Evolutionary conservation across 2,113 vertebrate species (phyloP).

Genomic region (Lepisosteus oculatus): DNA sequence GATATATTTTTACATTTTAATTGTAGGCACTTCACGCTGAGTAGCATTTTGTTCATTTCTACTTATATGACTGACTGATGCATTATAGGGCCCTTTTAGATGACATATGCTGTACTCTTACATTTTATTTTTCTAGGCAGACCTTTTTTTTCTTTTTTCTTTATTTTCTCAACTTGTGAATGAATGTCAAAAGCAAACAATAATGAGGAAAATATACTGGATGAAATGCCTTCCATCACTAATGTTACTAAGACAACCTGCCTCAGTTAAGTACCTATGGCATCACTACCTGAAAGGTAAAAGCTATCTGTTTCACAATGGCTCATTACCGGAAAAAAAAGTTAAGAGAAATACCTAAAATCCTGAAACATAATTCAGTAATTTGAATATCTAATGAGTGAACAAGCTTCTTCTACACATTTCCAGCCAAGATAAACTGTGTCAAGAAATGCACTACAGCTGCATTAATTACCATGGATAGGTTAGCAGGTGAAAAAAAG

Average conservation of each 20-base stretch:
- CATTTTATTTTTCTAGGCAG: background rate
- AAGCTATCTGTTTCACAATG: background rate
- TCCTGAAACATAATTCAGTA: background rate
- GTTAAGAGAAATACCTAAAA: background rate
- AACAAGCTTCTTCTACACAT: background rate
- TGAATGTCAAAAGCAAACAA: conserved; percentile 41
- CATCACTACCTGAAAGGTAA: conserved; percentile 8
- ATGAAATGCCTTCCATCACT: conserved; percentile 15
- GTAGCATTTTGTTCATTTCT: background rate
- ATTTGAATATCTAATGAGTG: conserved; percentile 1
- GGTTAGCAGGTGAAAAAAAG: background rate
- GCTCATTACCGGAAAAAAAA: background rate
- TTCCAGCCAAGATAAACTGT: background rate
- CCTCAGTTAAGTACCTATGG: background rate
- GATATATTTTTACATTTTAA: background rate
- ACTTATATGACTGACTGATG: background rate
- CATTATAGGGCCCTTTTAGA: background rate
- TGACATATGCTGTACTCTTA: background rate
- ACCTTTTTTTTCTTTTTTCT: conserved; percentile 25
- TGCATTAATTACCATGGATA: background rate
- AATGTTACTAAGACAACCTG: background rate
- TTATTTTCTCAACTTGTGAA: conserved; percentile 41
- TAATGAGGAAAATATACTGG: conserved; percentile 12
- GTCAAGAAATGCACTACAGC: background rate
- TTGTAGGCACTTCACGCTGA: background rate